These are phyloP conservation scores for Prolemur simus DNA, from an alignment of 2,113 vertebrate genomes.

Conservation along the genomic window DNA sequence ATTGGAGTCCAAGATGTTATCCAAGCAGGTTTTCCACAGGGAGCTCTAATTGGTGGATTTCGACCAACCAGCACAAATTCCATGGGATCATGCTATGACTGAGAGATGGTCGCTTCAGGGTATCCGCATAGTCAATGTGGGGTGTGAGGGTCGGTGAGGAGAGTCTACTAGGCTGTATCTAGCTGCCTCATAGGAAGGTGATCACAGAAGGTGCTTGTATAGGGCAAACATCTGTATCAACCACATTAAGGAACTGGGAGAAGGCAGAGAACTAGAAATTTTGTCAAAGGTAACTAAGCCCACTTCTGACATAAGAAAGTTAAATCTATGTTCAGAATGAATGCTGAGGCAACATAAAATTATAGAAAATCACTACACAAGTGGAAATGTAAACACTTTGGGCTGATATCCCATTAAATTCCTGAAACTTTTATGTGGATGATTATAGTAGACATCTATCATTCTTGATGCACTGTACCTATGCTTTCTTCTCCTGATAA, in stretches of 20 bases:
- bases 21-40: background rate
- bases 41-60: background rate
- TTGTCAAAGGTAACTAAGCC: background rate
- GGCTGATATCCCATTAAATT: background rate
- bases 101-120: fast-evolving
- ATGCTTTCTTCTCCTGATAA: background rate
- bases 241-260: background rate
- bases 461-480: background rate
- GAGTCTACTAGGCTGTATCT: background rate
- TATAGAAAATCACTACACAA: background rate
- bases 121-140: too few relatives aligned
- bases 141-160: background rate
- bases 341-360: background rate
- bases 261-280: background rate
- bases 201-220: fast-evolving
- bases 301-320: background rate
- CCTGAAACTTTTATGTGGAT: background rate
- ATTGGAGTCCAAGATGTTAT: background rate
- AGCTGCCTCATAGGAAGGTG: background rate
- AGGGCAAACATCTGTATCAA: background rate
- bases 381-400: background rate
- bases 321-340: background rate
- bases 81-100: background rate
- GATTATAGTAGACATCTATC: background rate
- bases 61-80: background rate